A percentile compares a stretch with the other conserved stretches of the same genome.
phyloP scores from a whole-genome alignment of 1,140 invertebrate species.

The Penaeus chinensis region DNA sequence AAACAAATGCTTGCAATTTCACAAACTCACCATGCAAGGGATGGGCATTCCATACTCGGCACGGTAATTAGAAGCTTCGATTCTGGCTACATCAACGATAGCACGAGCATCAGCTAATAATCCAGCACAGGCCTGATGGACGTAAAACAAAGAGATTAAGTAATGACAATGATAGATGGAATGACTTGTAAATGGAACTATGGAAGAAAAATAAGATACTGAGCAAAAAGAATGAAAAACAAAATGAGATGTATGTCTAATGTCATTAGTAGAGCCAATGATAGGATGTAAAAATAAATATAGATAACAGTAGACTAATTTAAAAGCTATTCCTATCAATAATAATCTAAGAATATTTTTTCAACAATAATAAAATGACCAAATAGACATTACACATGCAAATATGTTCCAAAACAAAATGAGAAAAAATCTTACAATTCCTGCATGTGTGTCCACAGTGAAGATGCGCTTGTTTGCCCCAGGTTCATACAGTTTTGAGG shows the following conservation, averaged over 20 bases:
- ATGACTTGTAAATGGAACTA: neutral
- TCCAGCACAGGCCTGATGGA: constrained; percentile 82
- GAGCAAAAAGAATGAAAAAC: no score
- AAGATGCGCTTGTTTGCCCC: constrained; percentile 95
- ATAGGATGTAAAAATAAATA: no score
- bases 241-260: no score
- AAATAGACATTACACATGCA: no score
- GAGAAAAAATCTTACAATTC: constrained; percentile 77
- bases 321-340: no score
- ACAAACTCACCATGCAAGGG: constrained; percentile 50
- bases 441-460: constrained; percentile 93
- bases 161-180: neutral
- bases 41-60: constrained; percentile 64
- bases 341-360: no score
- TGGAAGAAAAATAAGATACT: neutral
- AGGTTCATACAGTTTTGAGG: constrained; percentile 96
- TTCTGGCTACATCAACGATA: constrained; percentile 88
- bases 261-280: no score
- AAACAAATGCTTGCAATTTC: neutral
- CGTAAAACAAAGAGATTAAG: constrained; percentile 4
- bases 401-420: neutral
- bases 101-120: constrained; percentile 94
- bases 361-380: no score
- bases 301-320: no score
- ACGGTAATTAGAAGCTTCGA: constrained; percentile 90